phyloP scores from a whole-genome alignment of 23 tunicate genomes.

The Ciona savignyi region DNA sequence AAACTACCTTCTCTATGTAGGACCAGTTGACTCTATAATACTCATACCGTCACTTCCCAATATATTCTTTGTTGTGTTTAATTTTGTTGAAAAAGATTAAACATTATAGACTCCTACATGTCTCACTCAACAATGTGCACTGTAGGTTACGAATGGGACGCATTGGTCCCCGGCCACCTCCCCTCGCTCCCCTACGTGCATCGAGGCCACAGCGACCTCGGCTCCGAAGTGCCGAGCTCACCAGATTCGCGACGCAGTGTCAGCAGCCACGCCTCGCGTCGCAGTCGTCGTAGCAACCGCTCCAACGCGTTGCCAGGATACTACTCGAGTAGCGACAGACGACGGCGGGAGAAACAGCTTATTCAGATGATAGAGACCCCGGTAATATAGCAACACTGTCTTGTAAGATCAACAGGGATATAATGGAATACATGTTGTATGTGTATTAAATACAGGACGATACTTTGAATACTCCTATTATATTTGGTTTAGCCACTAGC shows the following conservation, averaged over 20 bases:
- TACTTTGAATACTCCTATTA: too few relatives aligned
- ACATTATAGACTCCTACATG: too few relatives aligned
- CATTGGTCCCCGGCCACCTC: conserved; percentile 14
- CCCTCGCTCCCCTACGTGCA: conserved; percentile 12
- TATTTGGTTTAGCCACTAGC: too few relatives aligned
- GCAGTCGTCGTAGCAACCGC: conserved; percentile 63
- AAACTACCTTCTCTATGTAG: too few relatives aligned
- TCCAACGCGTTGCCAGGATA: conserved; percentile 49
- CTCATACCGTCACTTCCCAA: too few relatives aligned
- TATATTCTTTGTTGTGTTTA: too few relatives aligned
- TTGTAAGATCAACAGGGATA: too few relatives aligned
- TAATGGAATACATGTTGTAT: too few relatives aligned
- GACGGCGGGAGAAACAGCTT: conserved; percentile 32
- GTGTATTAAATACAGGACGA: too few relatives aligned
- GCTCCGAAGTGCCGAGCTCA: conserved; percentile 48
- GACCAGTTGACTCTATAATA: too few relatives aligned
- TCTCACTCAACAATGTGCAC: neutral
- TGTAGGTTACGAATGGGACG: conserved; percentile 49
- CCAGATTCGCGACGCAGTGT: conserved; percentile 47
- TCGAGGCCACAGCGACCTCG: conserved; percentile 15
- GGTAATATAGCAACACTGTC: too few relatives aligned
- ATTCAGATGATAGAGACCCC: conserved; percentile 19
- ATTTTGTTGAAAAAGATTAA: too few relatives aligned
- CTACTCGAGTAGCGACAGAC: conserved; percentile 24
- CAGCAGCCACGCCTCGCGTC: conserved; percentile 33